Evolutionary conservation across 2,797 vertebrate genomes (phyloP), one percentile per base, ranked within the genome.

Genomic region (Spheniscus humboldti): DNA sequence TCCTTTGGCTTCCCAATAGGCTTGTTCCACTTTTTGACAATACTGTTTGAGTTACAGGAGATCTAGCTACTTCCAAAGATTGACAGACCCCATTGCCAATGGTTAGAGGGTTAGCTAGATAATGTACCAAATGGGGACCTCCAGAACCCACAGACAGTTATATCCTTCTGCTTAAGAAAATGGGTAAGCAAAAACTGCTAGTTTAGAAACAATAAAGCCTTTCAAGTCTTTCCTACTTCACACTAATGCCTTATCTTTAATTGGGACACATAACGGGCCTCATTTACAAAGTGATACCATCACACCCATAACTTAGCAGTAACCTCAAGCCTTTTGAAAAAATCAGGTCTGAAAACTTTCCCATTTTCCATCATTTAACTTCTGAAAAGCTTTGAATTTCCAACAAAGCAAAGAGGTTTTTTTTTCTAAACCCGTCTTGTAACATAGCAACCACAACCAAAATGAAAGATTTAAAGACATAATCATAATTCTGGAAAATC

Each of bases 401-500:
- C 82, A 95, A 82, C 57, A 94, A 96, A 91, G 60, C 43, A 25
- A 79, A 30, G 31, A 25, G 52, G 10, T 6, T 8, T 73, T 94
- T 94, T 91, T 72, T 43, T 28, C 68, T 83, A 96, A 83, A 85
- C 76, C 73, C 47, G 48, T 89, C 92, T 91, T 57, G 90, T 97
- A 97, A 92, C 93, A 85, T 84, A 97, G 96, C 88, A 96, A 88
- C 96, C 84, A 91, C 82, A 80, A 83, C 84, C 85, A 94, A 97
- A 89, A 96, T 92, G 93, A 97, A 85, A 94, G 80, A 89, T 96
- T 90, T 93, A 92, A 97, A 97, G 94, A 93, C 94, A 96, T 96
- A 97, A 97, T 96, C 94, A 76, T 90, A 96, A 97, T 94, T 97
- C 94, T 96, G 94, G 88, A 95, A 97, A 97, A 97, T 74, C 81